phyloP scores from a whole-genome alignment of 2,888 invertebrate genomes.

The Orchestes rusci region DNA sequence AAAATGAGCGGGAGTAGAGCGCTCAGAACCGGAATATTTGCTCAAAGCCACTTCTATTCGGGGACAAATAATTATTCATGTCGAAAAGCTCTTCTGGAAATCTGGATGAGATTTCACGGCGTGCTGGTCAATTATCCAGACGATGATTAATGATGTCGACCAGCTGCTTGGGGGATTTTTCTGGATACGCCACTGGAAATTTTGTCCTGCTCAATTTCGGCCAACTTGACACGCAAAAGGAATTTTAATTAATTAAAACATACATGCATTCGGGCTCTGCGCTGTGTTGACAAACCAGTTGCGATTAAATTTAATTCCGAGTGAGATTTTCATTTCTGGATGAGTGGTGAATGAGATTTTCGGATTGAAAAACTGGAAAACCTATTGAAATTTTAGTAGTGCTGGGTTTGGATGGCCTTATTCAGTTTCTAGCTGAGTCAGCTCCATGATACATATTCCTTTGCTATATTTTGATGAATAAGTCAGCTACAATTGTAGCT shows the following conservation, averaged over 20 bases:
- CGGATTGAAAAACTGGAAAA: too few species aligned
- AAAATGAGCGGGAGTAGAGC: too few species aligned
- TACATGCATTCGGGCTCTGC: conserved; percentile 5
- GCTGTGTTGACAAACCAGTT: conserved; percentile 8
- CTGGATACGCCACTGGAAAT: background rate
- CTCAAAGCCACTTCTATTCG: background rate
- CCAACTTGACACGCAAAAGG: conserved; percentile 9
- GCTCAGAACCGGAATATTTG: background rate
- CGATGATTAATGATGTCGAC: background rate
- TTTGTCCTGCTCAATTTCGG: conserved; percentile 2
- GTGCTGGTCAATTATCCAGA: background rate
- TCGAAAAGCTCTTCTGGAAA: background rate
- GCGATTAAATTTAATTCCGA: conserved; percentile 17
- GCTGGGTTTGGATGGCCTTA: too few species aligned
- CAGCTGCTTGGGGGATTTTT: background rate
- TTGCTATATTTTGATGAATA: too few species aligned
- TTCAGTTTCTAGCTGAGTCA: too few species aligned
- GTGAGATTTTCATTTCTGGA: conserved; percentile 12
- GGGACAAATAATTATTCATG: background rate
- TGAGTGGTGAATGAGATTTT: too few species aligned
- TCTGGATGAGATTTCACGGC: background rate
- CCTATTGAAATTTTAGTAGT: too few species aligned
- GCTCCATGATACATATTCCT: too few species aligned
- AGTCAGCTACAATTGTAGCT: too few species aligned
- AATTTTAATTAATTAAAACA: conserved; percentile 11